These are phyloP conservation scores for Scaptomyza flava DNA, from an alignment of 2,888 invertebrate species.

Conservation along the genomic window DNA sequence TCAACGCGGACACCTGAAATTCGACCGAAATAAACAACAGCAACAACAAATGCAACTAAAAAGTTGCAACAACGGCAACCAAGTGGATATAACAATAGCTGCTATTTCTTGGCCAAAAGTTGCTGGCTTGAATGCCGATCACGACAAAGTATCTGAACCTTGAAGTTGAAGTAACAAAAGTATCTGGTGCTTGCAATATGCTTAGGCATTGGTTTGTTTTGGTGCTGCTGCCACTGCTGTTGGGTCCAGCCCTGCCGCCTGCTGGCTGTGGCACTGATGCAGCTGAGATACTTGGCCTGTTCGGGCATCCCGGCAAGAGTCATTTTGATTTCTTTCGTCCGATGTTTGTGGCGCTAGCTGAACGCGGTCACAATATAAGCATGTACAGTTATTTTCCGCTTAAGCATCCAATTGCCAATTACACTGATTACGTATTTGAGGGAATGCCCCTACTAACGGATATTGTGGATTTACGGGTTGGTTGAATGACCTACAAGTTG, in stretches of 20 bases:
- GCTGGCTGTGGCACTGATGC: constrained; percentile 18
- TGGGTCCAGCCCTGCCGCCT: constrained; percentile 12
- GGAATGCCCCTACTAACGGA: constrained; percentile 74
- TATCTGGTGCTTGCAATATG: constrained; percentile 15
- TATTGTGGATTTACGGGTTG: constrained; percentile 73
- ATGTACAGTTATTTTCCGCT: constrained; percentile 84
- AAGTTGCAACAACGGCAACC: constrained; percentile 18
- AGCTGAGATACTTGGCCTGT: constrained; percentile 81
- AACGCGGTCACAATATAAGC: constrained; percentile 84
- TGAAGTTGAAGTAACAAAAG: not conserved
- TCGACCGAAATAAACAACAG: not conserved
- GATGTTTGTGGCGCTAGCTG: constrained; percentile 82
- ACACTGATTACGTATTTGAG: constrained; percentile 74
- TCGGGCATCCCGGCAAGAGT: constrained; percentile 84
- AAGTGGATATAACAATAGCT: constrained; percentile 24
- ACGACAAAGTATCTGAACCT: constrained; percentile 48
- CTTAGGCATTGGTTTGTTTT: not conserved
- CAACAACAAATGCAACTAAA: not conserved
- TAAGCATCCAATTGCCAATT: constrained; percentile 72
- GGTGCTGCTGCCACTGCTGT: constrained; percentile 8
- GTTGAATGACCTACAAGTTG: not conserved
- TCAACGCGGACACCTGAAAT: constrained; percentile 19
- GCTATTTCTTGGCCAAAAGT: constrained; percentile 11
- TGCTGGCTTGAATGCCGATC: constrained; percentile 49
- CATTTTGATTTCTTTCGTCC: constrained; percentile 84